Conservation (phyloP, 1,140 invertebrate species). For the silkworm (Bombyx mori) region DNA sequence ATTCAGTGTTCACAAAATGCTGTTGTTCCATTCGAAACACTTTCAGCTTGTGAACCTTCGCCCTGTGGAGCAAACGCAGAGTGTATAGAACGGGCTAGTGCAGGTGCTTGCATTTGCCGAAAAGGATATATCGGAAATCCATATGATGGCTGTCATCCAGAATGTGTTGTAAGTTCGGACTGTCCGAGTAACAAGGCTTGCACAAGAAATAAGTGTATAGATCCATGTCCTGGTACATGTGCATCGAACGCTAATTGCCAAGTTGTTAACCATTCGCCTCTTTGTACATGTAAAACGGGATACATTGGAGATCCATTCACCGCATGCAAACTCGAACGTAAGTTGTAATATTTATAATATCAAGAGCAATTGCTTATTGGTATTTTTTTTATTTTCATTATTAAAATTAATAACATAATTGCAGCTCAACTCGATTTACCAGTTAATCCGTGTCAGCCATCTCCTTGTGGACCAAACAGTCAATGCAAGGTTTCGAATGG, state of each 20-base stretch:
- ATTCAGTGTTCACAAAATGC: conserved; percentile 58
- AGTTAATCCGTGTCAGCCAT: conserved; percentile 75
- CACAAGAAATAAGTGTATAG: conserved; percentile 78
- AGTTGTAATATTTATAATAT: conserved; percentile 12
- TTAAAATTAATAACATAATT: conserved; percentile 5
- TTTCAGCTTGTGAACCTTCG: conserved; percentile 71
- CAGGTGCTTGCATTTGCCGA: conserved; percentile 72
- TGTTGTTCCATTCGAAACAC: conserved; percentile 27
- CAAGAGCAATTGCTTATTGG: no score
- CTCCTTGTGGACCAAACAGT: conserved; percentile 80
- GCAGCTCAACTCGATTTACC: conserved; percentile 38
- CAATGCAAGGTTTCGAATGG: conserved; percentile 73
- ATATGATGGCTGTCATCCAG: conserved; percentile 69
- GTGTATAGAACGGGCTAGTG: conserved; percentile 71
- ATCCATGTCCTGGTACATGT: conserved; percentile 82
- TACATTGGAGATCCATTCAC: conserved; percentile 82
- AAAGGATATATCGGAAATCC: conserved; percentile 72
- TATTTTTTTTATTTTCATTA: no score
- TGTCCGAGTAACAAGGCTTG: conserved; percentile 79
- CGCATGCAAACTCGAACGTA: conserved; percentile 64
- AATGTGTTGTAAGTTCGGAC: conserved; percentile 70
- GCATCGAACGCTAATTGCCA: conserved; percentile 81
- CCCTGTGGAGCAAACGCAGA: conserved; percentile 75
- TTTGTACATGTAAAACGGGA: conserved; percentile 79
- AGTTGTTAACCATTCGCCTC: conserved; percentile 83